phyloP scores from a whole-genome alignment of 2,888 invertebrate genomes.

The Coenonympha glycerion region DNA sequence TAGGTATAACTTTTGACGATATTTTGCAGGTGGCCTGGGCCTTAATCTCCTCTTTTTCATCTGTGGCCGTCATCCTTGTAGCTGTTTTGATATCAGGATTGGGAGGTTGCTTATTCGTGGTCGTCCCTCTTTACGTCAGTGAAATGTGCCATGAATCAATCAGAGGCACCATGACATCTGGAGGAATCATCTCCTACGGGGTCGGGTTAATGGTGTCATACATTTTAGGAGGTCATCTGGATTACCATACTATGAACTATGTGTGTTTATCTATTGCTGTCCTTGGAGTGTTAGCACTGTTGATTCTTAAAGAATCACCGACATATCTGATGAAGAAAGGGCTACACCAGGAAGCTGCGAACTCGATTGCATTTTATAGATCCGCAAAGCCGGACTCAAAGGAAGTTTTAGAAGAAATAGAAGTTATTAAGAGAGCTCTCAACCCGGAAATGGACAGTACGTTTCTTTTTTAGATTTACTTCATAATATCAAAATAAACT shows the following conservation, averaged over 20 bases:
- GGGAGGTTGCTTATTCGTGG: slow-evolving; percentile 41
- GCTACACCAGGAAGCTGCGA: slow-evolving; percentile 44
- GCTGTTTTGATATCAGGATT: slow-evolving; percentile 50
- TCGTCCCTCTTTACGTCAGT: slow-evolving; percentile 39
- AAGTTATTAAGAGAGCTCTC: slow-evolving; percentile 28
- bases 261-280: slow-evolving; percentile 38
- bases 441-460: slow-evolving; percentile 31
- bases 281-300: slow-evolving; percentile 35
- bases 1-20: too few relatives aligned
- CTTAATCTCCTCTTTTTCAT: slow-evolving; percentile 37
- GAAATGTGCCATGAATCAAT: slow-evolving; percentile 40
- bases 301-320: slow-evolving; percentile 45
- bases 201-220: slow-evolving; percentile 38
- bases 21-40: slow-evolving; percentile 50
- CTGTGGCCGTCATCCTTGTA: slow-evolving; percentile 44
- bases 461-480: too few relatives aligned
- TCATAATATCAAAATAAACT: too few relatives aligned
- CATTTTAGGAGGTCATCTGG: slow-evolving; percentile 45
- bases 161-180: slow-evolving; percentile 37
- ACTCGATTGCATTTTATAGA: slow-evolving; percentile 50
- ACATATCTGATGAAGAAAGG: slow-evolving; percentile 36
- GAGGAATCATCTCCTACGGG: slow-evolving; percentile 34
- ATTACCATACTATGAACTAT: slow-evolving; percentile 47
- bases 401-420: slow-evolving; percentile 31
- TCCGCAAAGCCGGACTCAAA: slow-evolving; percentile 30